Percentiles rank a stretch among this genome's conserved stretches.
Evolutionary conservation across 2,888 invertebrate species (phyloP).

Genomic region (Drosophila pullipes): DNA sequence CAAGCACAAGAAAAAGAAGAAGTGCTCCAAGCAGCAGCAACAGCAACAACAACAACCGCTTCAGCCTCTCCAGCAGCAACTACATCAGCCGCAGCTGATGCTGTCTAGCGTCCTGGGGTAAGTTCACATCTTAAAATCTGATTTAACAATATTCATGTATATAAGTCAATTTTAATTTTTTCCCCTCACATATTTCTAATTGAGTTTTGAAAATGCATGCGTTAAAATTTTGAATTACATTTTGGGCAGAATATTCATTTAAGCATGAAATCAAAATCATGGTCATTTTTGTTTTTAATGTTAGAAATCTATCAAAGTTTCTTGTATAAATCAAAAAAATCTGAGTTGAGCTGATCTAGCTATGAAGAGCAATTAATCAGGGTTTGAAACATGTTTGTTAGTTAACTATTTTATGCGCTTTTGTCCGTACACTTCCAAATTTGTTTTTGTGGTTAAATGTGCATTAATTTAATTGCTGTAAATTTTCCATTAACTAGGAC

Average conservation of each 20-base stretch:
- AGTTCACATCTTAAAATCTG: slow-evolving; percentile 21
- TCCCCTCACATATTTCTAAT: neutral
- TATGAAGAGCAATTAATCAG: neutral
- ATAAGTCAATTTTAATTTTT: neutral
- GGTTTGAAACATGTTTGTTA: neutral
- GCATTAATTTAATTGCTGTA: neutral
- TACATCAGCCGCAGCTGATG: slow-evolving; percentile 66
- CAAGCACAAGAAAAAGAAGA: slow-evolving; percentile 86
- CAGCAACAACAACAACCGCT: slow-evolving; percentile 24
- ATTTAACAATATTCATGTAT: neutral
- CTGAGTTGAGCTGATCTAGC: neutral
- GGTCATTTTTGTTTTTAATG: neutral
- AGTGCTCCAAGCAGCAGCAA: slow-evolving; percentile 71
- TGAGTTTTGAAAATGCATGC: neutral
- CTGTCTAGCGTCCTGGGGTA: slow-evolving; percentile 66
- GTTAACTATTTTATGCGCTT: neutral
- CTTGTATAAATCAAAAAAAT: neutral
- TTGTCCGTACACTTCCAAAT: neutral
- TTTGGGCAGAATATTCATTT: neutral
- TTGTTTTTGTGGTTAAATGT: neutral
- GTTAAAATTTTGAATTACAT: too few relatives aligned
- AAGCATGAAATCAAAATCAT: neutral
- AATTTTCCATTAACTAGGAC: slow-evolving; percentile 44
- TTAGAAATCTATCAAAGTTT: neutral
- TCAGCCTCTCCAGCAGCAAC: slow-evolving; percentile 21